Conservation (phyloP, 2,113 vertebrate species). For the Petroica traversi region DNA sequence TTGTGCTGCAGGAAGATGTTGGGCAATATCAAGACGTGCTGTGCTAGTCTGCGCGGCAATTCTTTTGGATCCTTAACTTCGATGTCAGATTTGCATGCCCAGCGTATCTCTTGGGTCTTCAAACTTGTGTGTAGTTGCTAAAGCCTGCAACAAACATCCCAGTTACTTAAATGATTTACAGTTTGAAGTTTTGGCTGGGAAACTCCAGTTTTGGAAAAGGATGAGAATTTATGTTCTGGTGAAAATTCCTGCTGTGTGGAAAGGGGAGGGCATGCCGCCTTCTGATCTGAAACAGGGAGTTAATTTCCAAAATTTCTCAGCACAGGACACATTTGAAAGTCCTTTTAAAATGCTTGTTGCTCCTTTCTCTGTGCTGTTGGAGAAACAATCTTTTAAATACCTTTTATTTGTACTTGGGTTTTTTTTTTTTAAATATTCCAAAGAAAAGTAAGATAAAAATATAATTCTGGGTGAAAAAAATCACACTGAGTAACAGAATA, state of each 20-base stretch:
- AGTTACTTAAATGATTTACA: not conserved
- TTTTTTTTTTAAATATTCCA: not conserved
- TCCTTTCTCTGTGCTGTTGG: not conserved
- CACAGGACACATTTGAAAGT: fast-evolving
- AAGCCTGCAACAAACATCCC: not conserved
- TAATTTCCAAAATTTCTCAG: not conserved
- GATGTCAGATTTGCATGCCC: not conserved
- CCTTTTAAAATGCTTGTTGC: not conserved
- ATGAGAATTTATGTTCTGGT: not conserved
- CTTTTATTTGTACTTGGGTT: not conserved
- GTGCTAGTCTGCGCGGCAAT: not conserved
- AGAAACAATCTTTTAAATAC: not conserved
- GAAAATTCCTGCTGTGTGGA: not conserved
- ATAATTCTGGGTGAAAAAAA: not conserved
- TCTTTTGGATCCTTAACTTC: not conserved
- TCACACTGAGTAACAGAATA: not conserved
- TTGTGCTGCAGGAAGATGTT: not conserved
- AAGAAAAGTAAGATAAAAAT: not conserved
- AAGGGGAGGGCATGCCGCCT: fast-evolving
- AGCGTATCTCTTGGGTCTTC: not conserved
- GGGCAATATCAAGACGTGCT: not conserved
- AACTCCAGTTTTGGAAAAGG: not conserved
- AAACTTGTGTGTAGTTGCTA: not conserved
- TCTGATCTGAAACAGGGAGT: not conserved
- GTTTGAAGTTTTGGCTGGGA: not conserved